Base-by-base conservation (phyloP, 2,888 invertebrate genomes). In the Chaitophorus viminalis region DNA sequence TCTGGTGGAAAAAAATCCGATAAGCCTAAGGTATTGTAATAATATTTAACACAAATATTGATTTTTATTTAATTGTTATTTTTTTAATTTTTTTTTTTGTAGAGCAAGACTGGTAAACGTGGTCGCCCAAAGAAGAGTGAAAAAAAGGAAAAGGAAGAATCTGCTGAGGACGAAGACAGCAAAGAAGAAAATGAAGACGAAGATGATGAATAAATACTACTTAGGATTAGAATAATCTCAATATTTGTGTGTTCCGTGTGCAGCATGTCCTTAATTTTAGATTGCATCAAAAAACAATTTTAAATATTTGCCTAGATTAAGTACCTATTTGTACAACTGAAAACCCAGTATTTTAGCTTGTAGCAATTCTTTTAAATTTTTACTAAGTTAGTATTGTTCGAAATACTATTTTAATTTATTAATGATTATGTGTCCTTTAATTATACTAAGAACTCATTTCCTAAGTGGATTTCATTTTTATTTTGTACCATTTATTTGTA, bases 1-100 rank as follows among this genome's bases (percentile, higher is more conserved):
- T 92, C 92, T 82, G 92, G 92, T 77, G 93, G 93, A 91, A 93
- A 92, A 91, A 91, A 91, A 46, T 89, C 92, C 21, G 84, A 85
- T 11, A 92, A 92, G 90, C 91, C 91, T n/a, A 92, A 92, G 90
- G 91, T 91, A 90, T 78, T 90, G 0, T 60, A 79, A 0, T 36
- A 60, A n/a, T 39, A 74, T 72, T 54, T 74, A 77, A 17, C 65
- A 54, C 29, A 1, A 33, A 52, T 21, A 21, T 3, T 70, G n/a
- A 17, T 68, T 31, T 65, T 54, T 60, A n/a, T 54, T 8, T 21
- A 70, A 31, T 9, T 68, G 14, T 31, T 78, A 11, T 29, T 31
- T 60, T 29, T 65, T 25, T 68, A 68, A 33, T 87, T n/a, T 25
- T 89, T 75, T 11, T n/a, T 78, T 31, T 85, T 75, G 8, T 60